Evolutionary conservation across 2,113 vertebrate species (phyloP).

Genomic region (Festucalex cinctus): DNA sequence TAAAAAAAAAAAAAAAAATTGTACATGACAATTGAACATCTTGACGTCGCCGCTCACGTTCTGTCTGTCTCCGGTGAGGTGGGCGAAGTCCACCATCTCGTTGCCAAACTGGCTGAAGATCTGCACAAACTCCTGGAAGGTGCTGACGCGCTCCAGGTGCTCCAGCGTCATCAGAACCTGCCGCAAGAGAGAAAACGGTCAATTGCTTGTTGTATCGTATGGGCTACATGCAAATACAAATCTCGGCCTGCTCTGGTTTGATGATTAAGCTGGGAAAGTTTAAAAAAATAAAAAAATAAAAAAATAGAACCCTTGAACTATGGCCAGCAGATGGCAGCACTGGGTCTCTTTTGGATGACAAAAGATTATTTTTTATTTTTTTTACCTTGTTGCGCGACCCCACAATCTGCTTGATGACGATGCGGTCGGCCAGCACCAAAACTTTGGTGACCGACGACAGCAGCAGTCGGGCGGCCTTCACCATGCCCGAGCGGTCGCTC

Average conservation of each 20-base stretch:
- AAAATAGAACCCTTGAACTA: no score
- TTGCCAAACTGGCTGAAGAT: slow-evolving; percentile 99
- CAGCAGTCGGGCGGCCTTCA: slow-evolving; percentile 90
- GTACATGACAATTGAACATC: no score
- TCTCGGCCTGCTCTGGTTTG: no score
- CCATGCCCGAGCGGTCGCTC: slow-evolving; percentile 88
- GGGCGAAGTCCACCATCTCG: slow-evolving; percentile 99
- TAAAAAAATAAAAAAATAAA: no score
- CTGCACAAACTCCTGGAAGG: slow-evolving; percentile 99
- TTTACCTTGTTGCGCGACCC: slow-evolving; percentile 92
- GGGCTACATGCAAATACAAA: not conserved
- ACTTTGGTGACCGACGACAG: slow-evolving; percentile 98
- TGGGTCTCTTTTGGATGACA: no score
- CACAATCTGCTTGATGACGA: slow-evolving; percentile 98
- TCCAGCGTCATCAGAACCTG: slow-evolving; percentile 96
- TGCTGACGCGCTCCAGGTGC: slow-evolving; percentile 90
- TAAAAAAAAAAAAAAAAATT: no score
- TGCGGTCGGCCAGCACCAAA: slow-evolving; percentile 90
- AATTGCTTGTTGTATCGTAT: no score
- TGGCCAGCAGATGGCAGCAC: not conserved
- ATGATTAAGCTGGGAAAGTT: no score
- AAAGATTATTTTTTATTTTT: no score
- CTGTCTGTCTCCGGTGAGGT: slow-evolving; percentile 96
- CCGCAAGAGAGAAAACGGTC: slow-evolving; percentile 20
- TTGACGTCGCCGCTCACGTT: no score